Conservation (phyloP, 2,888 invertebrate species). For the Trimorus sp. region DNA sequence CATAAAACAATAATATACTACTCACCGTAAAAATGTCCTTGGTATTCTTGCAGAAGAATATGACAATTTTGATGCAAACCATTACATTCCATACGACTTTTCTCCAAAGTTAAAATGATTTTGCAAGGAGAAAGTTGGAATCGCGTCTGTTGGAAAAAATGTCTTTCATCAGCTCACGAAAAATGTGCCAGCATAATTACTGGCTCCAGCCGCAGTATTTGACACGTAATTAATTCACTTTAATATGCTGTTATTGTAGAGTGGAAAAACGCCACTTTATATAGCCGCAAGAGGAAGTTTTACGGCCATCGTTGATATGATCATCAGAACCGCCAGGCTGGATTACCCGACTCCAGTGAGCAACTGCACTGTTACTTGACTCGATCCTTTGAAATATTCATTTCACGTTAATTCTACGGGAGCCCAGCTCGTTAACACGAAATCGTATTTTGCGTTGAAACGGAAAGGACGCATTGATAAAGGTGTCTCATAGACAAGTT, state of each 20-base stretch:
- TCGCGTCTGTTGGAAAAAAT: no score
- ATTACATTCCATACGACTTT: no score
- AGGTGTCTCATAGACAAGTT: slow-evolving; percentile 16
- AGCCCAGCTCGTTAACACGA: slow-evolving; percentile 24
- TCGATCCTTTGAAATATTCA: slow-evolving; percentile 36
- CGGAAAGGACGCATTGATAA: slow-evolving; percentile 23
- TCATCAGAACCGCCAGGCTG: slow-evolving; percentile 88
- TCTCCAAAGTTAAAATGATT: no score
- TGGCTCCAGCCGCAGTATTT: no score
- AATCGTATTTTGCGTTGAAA: slow-evolving; percentile 30
- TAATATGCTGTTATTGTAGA: slow-evolving; percentile 79
- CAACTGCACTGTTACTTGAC: slow-evolving; percentile 37
- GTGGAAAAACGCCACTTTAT: slow-evolving; percentile 88
- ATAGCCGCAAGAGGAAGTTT: slow-evolving; percentile 91
- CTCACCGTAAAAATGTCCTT: no score
- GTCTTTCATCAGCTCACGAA: no score
- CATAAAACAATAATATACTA: no score
- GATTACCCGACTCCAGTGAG: slow-evolving; percentile 85
- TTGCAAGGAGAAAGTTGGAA: no score
- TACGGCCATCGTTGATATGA: slow-evolving; percentile 91
- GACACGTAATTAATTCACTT: slow-evolving; percentile 8
- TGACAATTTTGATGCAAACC: no score
- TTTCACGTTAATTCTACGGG: slow-evolving; percentile 35
- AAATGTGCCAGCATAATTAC: no score
- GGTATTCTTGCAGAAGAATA: no score